A percentile compares a stretch with the other conserved stretches of the same genome.
phyloP scores from a whole-genome alignment of 2,797 vertebrate species.

The Pseudopleuronectes americanus region DNA sequence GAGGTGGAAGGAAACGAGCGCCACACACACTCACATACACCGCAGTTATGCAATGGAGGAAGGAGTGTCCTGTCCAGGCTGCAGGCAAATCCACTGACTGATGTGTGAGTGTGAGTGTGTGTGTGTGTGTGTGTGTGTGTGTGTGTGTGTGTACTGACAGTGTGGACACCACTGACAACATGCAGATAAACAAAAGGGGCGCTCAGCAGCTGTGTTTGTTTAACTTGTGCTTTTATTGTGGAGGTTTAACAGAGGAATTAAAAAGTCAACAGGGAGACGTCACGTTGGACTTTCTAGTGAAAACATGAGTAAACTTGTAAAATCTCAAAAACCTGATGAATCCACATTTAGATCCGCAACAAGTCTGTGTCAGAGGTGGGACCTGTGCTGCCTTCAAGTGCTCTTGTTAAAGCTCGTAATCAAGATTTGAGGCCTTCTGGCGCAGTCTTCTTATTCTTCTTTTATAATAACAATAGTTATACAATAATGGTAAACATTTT shows the following conservation, averaged over 20 bases:
- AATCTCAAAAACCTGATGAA: not conserved
- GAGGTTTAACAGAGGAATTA: not conserved
- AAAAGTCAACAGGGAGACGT: not conserved
- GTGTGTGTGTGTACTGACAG: constrained; percentile 1
- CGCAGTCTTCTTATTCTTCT: too few species aligned
- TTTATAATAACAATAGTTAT: too few species aligned
- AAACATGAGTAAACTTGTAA: not conserved
- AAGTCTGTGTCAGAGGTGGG: constrained; percentile 17
- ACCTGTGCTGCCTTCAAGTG: constrained; percentile 21
- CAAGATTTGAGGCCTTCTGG: too few species aligned
- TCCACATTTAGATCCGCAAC: not conserved
- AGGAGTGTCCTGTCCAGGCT: constrained; percentile 44
- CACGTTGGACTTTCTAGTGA: not conserved
- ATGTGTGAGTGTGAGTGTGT: not conserved
- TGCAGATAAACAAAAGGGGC: too few species aligned
- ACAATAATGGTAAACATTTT: too few species aligned
- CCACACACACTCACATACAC: constrained; percentile 11
- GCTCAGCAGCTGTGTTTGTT: not conserved
- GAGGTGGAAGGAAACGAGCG: constrained; percentile 29
- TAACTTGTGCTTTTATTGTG: not conserved
- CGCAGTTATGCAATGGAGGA: constrained; percentile 58
- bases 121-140: not conserved
- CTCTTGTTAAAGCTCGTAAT: not conserved
- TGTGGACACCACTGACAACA: not conserved
- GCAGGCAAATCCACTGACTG: constrained; percentile 9